Percentiles rank a stretch among this genome's conserved stretches.
phyloP scores from a whole-genome alignment of 1,140 invertebrate species.

The Drosophila orena region DNA sequence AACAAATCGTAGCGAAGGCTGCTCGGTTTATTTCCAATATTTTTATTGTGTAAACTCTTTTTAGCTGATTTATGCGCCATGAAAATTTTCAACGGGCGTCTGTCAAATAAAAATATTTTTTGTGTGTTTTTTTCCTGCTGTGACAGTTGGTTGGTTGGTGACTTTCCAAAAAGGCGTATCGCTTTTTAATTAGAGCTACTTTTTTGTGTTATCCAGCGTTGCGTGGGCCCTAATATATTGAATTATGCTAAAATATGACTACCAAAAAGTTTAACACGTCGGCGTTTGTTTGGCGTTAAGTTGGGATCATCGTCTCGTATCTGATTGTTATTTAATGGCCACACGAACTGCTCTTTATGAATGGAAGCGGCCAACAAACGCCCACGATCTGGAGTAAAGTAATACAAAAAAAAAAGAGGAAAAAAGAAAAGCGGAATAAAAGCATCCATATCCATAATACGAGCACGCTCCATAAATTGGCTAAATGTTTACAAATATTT shows the following conservation, averaged over 20 bases:
- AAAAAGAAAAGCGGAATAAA: slow-evolving; percentile 12
- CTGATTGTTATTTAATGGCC: slow-evolving; percentile 82
- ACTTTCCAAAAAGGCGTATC: slow-evolving; percentile 63
- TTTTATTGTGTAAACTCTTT: slow-evolving; percentile 30
- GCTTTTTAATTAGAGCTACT: slow-evolving; percentile 77
- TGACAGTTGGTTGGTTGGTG: slow-evolving; percentile 13
- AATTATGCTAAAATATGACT: slow-evolving; percentile 65
- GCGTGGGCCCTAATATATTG: slow-evolving; percentile 60
- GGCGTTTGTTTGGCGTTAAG: slow-evolving; percentile 77
- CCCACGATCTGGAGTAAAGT: slow-evolving; percentile 30
- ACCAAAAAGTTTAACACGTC: slow-evolving; percentile 70
- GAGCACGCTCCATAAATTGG: slow-evolving; percentile 74
- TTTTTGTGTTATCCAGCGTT: slow-evolving; percentile 36
- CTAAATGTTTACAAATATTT: slow-evolving; percentile 83
- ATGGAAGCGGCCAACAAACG: slow-evolving; percentile 60
- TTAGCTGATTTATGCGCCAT: slow-evolving; percentile 48
- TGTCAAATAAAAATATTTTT: slow-evolving; percentile 56
- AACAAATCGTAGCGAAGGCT: slow-evolving; percentile 47
- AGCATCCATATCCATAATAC: slow-evolving; percentile 50
- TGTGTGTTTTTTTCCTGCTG: too few relatives aligned
- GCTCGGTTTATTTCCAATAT: slow-evolving; percentile 29
- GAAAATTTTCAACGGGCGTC: slow-evolving; percentile 55
- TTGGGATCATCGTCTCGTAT: slow-evolving; percentile 69
- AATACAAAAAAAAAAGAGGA: not conserved
- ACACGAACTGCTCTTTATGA: slow-evolving; percentile 70